Evolutionary conservation across 2,113 vertebrate genomes (phyloP).

Genomic region (Burhinus oedicnemus): DNA sequence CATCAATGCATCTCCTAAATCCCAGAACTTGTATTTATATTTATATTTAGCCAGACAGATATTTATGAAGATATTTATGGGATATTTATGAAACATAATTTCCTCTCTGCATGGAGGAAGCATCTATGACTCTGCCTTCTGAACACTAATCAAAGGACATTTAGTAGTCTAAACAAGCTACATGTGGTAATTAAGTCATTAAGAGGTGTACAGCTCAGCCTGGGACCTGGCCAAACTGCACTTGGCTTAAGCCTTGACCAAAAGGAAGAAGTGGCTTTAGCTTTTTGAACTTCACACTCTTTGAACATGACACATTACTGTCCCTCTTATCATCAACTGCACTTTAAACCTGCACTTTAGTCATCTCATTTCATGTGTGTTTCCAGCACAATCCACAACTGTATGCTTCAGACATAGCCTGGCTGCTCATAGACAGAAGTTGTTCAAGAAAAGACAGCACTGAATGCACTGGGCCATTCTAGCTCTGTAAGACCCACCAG

Average conservation of each 20-base stretch:
- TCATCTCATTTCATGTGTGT: not conserved
- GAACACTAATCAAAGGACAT: not conserved
- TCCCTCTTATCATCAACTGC: not conserved
- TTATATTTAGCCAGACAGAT: not conserved
- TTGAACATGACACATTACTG: not conserved
- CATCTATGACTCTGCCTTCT: not conserved
- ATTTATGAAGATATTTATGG: not conserved
- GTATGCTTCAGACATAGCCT: not conserved
- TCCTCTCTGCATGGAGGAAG: not conserved
- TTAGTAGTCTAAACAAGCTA: not conserved
- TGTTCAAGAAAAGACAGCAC: not conserved
- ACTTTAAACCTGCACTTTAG: not conserved
- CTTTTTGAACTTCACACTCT: not conserved
- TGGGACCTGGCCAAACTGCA: not conserved
- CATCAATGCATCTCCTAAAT: not conserved
- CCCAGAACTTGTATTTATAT: not conserved
- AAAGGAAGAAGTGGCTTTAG: not conserved
- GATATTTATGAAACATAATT: not conserved
- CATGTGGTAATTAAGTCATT: not conserved
- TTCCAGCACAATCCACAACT: not conserved
- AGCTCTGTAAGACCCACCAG: not conserved
- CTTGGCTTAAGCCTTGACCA: not conserved
- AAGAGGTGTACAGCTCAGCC: not conserved
- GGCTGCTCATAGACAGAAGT: not conserved
- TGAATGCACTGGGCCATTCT: not conserved